These are phyloP conservation scores for Drosophila sordidula DNA, from an alignment of 2,888 invertebrate species.

Conservation along the genomic window DNA sequence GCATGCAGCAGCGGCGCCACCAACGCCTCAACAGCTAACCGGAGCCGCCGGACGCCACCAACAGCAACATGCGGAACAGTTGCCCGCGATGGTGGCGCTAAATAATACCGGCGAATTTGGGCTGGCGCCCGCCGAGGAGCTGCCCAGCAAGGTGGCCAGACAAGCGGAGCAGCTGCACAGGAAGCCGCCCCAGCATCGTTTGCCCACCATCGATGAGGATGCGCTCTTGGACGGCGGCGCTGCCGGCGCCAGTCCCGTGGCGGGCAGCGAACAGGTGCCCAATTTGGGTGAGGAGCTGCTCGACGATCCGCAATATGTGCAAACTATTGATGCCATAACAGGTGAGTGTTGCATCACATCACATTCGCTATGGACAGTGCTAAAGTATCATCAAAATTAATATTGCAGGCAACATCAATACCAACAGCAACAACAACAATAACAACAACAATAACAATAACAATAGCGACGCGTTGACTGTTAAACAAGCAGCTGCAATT, in stretches of 20 bases:
- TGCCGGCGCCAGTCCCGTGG: slow-evolving; percentile 66
- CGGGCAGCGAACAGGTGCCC: slow-evolving; percentile 55
- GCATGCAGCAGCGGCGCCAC: slow-evolving; percentile 51
- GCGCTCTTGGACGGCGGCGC: slow-evolving; percentile 74
- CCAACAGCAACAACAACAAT: slow-evolving; percentile 31
- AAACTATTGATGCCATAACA: slow-evolving; percentile 72
- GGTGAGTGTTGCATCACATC: slow-evolving; percentile 56
- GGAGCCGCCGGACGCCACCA: slow-evolving; percentile 29
- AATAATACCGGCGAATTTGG: slow-evolving; percentile 60
- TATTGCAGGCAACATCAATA: slow-evolving; percentile 76
- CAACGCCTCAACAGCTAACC: slow-evolving; percentile 50
- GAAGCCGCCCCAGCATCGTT: slow-evolving; percentile 66
- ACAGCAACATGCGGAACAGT: slow-evolving; percentile 9
- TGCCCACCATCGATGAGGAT: slow-evolving; percentile 82
- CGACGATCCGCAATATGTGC: slow-evolving; percentile 78
- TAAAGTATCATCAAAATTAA: background rate
- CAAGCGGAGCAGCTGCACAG: slow-evolving; percentile 33
- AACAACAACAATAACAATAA: slow-evolving; percentile 63
- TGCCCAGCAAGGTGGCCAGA: slow-evolving; percentile 3
- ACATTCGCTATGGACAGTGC: slow-evolving; percentile 4
- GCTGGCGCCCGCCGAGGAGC: slow-evolving; percentile 17
- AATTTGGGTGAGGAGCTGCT: slow-evolving; percentile 64
- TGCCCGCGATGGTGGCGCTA: background rate
- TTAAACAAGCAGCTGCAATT: slow-evolving; percentile 43
- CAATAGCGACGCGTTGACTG: slow-evolving; percentile 53